Percentiles rank a stretch among this genome's conserved stretches.
Evolutionary conservation across 1,140 invertebrate genomes (phyloP).

Genomic region (Diachasma alloeum): DNA sequence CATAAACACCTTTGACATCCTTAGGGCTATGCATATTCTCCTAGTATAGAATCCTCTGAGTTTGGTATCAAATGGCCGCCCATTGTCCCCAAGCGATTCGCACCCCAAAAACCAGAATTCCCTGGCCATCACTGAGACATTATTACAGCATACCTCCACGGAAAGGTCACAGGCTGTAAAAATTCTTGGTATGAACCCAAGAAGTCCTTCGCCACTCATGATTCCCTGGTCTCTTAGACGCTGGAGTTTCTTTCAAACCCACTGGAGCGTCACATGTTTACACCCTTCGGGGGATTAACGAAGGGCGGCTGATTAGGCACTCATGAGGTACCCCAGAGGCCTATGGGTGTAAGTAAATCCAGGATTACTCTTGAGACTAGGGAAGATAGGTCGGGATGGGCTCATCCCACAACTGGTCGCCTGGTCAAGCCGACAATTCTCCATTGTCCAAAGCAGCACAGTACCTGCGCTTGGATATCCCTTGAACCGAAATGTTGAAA

Average conservation of each 20-base stretch:
- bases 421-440: too few species aligned
- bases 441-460: too few species aligned
- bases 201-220: constrained; percentile 29
- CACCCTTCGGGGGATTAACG: constrained; percentile 58
- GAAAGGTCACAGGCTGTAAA: background rate
- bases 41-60: constrained; percentile 50
- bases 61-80: constrained; percentile 60
- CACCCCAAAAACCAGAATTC: background rate
- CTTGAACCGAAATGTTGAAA: too few species aligned
- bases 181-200: background rate
- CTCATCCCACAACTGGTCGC: background rate
- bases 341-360: background rate
- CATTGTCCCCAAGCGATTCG: constrained; percentile 26
- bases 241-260: constrained; percentile 60
- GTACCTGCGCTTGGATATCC: too few species aligned
- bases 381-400: background rate
- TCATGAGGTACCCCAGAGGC: constrained; percentile 39
- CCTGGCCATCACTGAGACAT: background rate
- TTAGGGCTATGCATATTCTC: constrained; percentile 39
- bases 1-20: background rate
- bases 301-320: constrained; percentile 59
- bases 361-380: background rate
- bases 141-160: too few species aligned
- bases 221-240: constrained; percentile 49
- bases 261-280: constrained; percentile 60